Percentiles rank a stretch among this genome's conserved stretches.
Conservation (phyloP, 2,888 invertebrate genomes). For the Ormyrus labotus region DNA sequence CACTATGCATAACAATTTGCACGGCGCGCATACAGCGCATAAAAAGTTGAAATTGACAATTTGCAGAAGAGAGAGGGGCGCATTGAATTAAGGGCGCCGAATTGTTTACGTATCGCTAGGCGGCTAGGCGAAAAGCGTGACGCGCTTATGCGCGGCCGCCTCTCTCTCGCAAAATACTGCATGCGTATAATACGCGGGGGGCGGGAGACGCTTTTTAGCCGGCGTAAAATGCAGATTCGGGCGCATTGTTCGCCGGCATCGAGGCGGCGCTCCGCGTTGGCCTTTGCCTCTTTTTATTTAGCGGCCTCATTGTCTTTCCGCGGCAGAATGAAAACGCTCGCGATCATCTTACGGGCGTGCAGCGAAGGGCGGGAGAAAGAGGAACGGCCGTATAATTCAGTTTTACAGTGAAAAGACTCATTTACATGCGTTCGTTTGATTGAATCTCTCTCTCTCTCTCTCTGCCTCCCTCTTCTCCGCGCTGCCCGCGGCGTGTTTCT, state of each 20-base stretch:
- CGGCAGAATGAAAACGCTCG: background rate
- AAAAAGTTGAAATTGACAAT: background rate
- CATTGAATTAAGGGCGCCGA: too few species aligned
- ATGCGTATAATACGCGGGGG: too few species aligned
- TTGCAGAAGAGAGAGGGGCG: too few species aligned
- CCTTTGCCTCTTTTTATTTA: background rate
- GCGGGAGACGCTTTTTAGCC: background rate
- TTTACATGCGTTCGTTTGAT: conserved; percentile 74
- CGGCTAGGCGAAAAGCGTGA: background rate
- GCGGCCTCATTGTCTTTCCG: background rate
- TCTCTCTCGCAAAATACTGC: too few species aligned
- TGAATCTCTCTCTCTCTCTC: conserved; percentile 69
- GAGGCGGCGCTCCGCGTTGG: background rate
- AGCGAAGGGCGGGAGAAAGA: too few species aligned
- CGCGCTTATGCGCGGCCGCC: background rate
- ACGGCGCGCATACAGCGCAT: too few species aligned
- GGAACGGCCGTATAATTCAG: conserved; percentile 25
- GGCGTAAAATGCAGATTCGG: conserved; percentile 13
- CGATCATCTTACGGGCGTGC: background rate
- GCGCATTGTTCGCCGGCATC: conserved; percentile 1
- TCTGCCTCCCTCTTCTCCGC: conserved; percentile 54
- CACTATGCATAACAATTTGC: conserved; percentile 3
- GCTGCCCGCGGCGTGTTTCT: background rate
- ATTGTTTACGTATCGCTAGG: too few species aligned
- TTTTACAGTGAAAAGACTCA: conserved; percentile 72